Base-by-base conservation (phyloP, 2,797 vertebrate species). In the Mergus octosetaceus region DNA sequence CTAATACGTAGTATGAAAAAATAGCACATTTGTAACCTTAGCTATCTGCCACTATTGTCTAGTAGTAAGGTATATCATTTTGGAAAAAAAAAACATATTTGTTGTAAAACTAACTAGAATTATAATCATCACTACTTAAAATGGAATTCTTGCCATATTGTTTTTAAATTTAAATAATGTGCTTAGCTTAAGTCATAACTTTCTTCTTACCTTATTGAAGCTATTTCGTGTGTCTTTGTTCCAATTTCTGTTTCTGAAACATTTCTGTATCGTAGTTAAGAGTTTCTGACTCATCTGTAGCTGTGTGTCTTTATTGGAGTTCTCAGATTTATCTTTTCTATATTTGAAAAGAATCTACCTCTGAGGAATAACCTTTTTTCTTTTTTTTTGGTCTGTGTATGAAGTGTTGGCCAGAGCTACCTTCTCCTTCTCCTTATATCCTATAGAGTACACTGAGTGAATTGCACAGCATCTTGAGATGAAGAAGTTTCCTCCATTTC, bases 401-500 rank as follows among this genome's bases (percentile, higher is more conserved):
- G 68, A 89, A 81, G 68, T 7, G 10, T 30, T 87, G 60, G 45
- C 85, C 74, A 61, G 13, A 56, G 64, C 76, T 86, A 49, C 69
- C 47, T 51, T 45, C 28, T 83, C n/a, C 60, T 73, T 53, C 70
- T 86, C 66, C 43, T 36, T 69, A 25, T 28, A 18, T 51, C 73
- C 75, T 62, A 53, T 73, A 13, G 38, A 80, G 57, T 53, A 24
- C 61, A 18, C 14, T 34, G 76, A 77, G 53, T 82, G 43, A 93
- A 90, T 58, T 87, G 66, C 28, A 34, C 71, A 79, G 87, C 79
- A 91, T 96, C 91, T 89, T 82, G 38, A 89, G 80, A 53, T 69
- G 75, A 90, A 88, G 71, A 72, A 78, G 73, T 95, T 89, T 93
- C 65, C 79, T 95, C 53, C 32, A 10, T 93, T 91, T 94, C 93